Percentiles rank a stretch among this genome's conserved stretches.
Evolutionary conservation across 2,888 invertebrate species (phyloP).

Genomic region (Junonia oenone): DNA sequence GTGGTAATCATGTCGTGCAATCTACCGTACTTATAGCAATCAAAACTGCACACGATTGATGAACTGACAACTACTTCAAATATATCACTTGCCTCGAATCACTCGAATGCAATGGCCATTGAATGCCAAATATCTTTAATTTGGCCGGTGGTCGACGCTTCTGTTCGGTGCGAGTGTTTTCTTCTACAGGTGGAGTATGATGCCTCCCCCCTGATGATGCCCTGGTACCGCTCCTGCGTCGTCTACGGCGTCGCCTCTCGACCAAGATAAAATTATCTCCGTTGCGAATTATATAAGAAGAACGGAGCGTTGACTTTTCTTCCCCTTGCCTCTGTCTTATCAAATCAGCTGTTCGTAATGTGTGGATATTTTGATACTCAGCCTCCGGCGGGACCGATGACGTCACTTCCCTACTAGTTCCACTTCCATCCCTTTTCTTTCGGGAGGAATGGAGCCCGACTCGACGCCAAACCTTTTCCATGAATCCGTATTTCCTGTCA

Average conservation of each 20-base stretch:
- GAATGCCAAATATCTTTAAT: slow-evolving; percentile 73
- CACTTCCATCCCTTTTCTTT: slow-evolving; percentile 78
- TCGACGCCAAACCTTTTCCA: slow-evolving; percentile 80
- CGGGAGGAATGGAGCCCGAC: slow-evolving; percentile 80
- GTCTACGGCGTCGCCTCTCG: slow-evolving; percentile 65
- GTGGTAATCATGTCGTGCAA: slow-evolving; percentile 38
- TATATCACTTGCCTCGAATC: slow-evolving; percentile 60
- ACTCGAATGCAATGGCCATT: slow-evolving; percentile 76
- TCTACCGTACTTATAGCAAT: slow-evolving; percentile 35
- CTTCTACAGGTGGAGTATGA: slow-evolving; percentile 70
- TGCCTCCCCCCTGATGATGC: slow-evolving; percentile 69
- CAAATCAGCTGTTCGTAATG: slow-evolving; percentile 73
- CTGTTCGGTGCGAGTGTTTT: slow-evolving; percentile 61
- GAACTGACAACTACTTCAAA: neutral
- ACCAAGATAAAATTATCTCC: slow-evolving; percentile 75
- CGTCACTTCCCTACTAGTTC: slow-evolving; percentile 68
- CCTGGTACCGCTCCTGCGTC: slow-evolving; percentile 69
- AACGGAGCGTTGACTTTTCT: slow-evolving; percentile 71
- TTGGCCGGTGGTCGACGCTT: slow-evolving; percentile 72
- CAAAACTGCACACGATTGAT: neutral
- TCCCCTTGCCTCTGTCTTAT: slow-evolving; percentile 73
- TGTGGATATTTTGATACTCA: slow-evolving; percentile 75
- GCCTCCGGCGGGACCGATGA: slow-evolving; percentile 60
- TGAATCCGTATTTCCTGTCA: slow-evolving; percentile 72
- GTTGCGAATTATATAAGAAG: slow-evolving; percentile 74